phyloP scores from a whole-genome alignment of 2,888 invertebrate genomes.

The Oxycera nigricornis region DNA sequence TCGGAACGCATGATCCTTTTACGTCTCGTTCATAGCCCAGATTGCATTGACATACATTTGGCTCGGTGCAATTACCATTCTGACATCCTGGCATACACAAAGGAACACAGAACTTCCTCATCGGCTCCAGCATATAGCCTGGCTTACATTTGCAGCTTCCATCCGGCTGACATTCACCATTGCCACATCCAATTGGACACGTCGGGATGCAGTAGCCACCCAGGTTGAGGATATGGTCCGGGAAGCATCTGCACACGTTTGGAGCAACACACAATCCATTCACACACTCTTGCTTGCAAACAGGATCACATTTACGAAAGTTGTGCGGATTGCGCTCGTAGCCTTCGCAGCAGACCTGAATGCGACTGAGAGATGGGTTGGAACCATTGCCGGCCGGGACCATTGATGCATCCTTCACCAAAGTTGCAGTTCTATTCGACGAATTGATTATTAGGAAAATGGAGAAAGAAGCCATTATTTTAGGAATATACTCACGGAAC shows the following conservation, averaged over 20 bases:
- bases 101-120: constrained; percentile 66
- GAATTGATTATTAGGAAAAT: not conserved
- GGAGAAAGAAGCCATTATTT: not conserved
- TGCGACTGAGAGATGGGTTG: constrained; percentile 68
- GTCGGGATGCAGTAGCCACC: constrained; percentile 69
- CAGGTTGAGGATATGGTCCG: constrained; percentile 67
- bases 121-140: constrained; percentile 57
- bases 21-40: constrained; percentile 56
- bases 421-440: constrained; percentile 54
- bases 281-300: constrained; percentile 62
- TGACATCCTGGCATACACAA: constrained; percentile 60
- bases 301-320: constrained; percentile 62
- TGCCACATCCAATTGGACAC: constrained; percentile 73
- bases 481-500: constrained; percentile 60
- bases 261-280: constrained; percentile 65
- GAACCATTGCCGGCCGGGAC: constrained; percentile 60
- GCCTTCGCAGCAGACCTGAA: constrained; percentile 76
- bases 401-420: constrained; percentile 52
- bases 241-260: constrained; percentile 61
- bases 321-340: constrained; percentile 69
- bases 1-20: constrained; percentile 48
- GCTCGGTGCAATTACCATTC: constrained; percentile 64
- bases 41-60: constrained; percentile 57
- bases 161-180: constrained; percentile 69
- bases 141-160: constrained; percentile 69